These are phyloP conservation scores for Dromococcyx pavoninus DNA, from an alignment of 2,797 vertebrate species.

Conservation along the genomic window DNA sequence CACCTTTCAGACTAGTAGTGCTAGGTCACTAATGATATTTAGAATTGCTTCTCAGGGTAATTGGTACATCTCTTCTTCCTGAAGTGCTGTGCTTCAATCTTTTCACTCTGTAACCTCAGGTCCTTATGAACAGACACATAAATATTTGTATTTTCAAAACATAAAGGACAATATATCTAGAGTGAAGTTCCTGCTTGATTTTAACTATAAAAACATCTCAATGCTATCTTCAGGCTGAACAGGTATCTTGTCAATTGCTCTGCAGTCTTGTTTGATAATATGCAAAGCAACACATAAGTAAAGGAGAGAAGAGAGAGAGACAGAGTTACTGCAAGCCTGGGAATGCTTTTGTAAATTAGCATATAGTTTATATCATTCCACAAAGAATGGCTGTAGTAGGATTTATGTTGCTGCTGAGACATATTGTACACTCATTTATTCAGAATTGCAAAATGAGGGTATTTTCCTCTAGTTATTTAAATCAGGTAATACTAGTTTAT, in stretches of 20 bases:
- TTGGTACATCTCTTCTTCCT: not conserved
- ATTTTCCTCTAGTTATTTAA: not conserved
- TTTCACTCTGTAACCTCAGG: not conserved
- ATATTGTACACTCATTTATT: not conserved
- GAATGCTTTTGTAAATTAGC: not conserved
- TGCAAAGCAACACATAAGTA: not conserved
- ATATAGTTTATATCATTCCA: not conserved
- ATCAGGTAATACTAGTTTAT: not conserved
- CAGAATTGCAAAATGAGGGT: not conserved
- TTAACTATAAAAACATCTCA: not conserved
- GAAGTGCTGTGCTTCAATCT: constrained; percentile 27
- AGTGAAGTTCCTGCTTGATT: not conserved
- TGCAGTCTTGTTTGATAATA: not conserved
- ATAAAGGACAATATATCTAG: not conserved
- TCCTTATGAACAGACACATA: not conserved
- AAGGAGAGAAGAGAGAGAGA: not conserved
- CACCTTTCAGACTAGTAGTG: not conserved
- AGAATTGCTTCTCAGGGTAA: constrained; percentile 12
- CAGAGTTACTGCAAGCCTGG: not conserved
- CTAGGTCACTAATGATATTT: not conserved
- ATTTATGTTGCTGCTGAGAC: not conserved
- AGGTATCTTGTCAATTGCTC: not conserved
- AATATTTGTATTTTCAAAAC: constrained; percentile 6
- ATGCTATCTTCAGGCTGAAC: not conserved
- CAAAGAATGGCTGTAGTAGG: not conserved